These are phyloP conservation scores for Lacanobia wlatinum DNA, from an alignment of 2,888 invertebrate genomes.

Conservation along the genomic window DNA sequence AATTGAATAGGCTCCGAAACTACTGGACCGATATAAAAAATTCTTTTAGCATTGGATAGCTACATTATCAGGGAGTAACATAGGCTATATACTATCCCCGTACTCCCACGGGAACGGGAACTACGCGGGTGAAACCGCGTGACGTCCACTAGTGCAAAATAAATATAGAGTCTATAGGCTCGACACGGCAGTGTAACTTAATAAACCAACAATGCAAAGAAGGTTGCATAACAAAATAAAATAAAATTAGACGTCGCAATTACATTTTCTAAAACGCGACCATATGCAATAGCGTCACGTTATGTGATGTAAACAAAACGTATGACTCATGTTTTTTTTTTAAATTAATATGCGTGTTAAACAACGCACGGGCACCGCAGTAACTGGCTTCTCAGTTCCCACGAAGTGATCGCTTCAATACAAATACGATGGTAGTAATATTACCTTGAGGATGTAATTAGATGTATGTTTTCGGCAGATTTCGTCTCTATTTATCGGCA, in stretches of 20 bases:
- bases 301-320: conserved; percentile 66
- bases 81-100: too few relatives aligned
- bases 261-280: conserved; percentile 62
- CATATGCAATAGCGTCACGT: conserved; percentile 54
- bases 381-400: conserved; percentile 42
- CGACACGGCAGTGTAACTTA: conserved; percentile 1
- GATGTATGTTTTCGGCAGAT: conserved; percentile 41
- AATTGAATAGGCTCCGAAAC: too few relatives aligned
- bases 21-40: too few relatives aligned
- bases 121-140: too few relatives aligned
- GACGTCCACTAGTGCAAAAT: too few relatives aligned
- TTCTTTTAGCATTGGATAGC: too few relatives aligned
- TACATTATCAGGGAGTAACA: too few relatives aligned
- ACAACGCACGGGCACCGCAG: conserved; percentile 26
- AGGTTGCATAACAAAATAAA: conserved; percentile 50
- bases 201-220: conserved; percentile 40
- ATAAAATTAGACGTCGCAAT: conserved; percentile 46
- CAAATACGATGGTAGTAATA: conserved; percentile 35
- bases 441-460: conserved; percentile 58
- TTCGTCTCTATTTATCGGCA: conserved; percentile 10
- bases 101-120: too few relatives aligned
- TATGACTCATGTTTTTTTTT: conserved; percentile 62
- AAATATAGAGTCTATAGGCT: conserved; percentile 20
- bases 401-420: conserved; percentile 46
- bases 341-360: conserved; percentile 59